Evolutionary conservation across 2,797 vertebrate genomes (phyloP).

Genomic region (Chiroxiphia lanceolata): DNA sequence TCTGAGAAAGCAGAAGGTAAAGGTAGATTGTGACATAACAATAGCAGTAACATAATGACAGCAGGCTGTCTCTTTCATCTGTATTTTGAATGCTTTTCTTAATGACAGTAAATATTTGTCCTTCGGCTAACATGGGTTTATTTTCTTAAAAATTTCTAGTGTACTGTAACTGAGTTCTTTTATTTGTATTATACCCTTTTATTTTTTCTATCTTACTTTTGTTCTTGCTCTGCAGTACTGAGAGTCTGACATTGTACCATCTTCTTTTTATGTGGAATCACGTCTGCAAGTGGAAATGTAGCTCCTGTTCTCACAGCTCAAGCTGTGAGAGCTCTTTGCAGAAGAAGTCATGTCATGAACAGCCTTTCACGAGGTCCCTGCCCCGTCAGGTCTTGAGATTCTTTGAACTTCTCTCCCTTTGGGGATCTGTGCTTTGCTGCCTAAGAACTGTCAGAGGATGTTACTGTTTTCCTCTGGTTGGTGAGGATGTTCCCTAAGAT

Average conservation of each 20-base stretch:
- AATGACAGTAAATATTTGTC: conserved; percentile 1
- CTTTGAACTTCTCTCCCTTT: conserved; percentile 32
- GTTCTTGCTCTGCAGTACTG: background rate
- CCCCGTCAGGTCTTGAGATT: background rate
- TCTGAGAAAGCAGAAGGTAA: background rate
- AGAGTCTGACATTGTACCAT: background rate
- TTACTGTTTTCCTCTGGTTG: background rate
- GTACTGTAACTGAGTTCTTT: background rate
- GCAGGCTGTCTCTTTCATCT: background rate
- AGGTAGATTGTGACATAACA: background rate
- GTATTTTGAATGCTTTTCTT: background rate
- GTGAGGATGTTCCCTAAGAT: conserved; percentile 24
- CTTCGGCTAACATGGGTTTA: background rate
- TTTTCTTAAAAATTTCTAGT: background rate
- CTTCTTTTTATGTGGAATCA: conserved; percentile 24
- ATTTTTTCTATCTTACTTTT: conserved; percentile 6
- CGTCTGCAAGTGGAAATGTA: background rate
- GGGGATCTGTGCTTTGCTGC: conserved; percentile 21
- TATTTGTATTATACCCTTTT: background rate
- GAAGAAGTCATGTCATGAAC: background rate
- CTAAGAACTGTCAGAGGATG: conserved; percentile 25
- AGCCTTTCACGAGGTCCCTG: background rate
- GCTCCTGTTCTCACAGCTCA: conserved; percentile 18
- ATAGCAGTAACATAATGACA: background rate
- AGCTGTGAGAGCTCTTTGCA: conserved; percentile 32